Evolutionary conservation across 2,797 vertebrate species (phyloP), one percentile per base, ranked within the genome.

Genomic region (Manis javanica): DNA sequence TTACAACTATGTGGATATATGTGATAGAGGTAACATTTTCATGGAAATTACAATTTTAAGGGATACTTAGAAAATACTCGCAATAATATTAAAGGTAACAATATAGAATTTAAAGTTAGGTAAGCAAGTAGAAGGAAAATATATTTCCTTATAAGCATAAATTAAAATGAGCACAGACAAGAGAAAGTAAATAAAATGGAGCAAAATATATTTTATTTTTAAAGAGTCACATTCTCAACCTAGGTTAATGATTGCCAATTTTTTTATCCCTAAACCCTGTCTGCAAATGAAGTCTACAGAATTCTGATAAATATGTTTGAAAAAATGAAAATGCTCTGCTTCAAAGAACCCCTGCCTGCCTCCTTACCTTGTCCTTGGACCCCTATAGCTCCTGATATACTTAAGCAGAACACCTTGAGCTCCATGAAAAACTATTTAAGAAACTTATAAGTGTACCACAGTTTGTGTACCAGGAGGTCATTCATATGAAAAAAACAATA

Each of bases 181-280:
- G 8, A 82, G 24, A 82, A 87, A 77, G 15, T 61, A 13, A 93
- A 72, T 61, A 74, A 96, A 94, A 90, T 39, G 75, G 71, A 19
- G 2, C 3, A 59, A 75, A 77, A 77, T 88, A 39, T 59, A 78
- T 92, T 96, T 93, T 42, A 91, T 92, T 94, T 90, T 63, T 93
- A 74, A 96, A 94, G 57, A 64, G 69, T 92, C 15, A 23, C 24
- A 86, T 95, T 96, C 19, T 94, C 81, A 94, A 64, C 91, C 46
- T 95, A 61, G 18, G 59, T 75, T 94, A 91, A 59, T 82, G 4
- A 46, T 83, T 78, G 9, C 84, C 74, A 91, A 29, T 19, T 92
- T 92, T 96, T 88, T 53, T 42, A 75, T 87, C 7, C 34, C 24
- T 63, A 95, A 86, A 71, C 13, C 2, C 21, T 51, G 92, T 83